Percentiles rank a stretch among this genome's conserved stretches.
These are phyloP conservation scores for Temnothorax ravouxi DNA, from an alignment of 2,888 invertebrate species.

Conservation along the genomic window DNA sequence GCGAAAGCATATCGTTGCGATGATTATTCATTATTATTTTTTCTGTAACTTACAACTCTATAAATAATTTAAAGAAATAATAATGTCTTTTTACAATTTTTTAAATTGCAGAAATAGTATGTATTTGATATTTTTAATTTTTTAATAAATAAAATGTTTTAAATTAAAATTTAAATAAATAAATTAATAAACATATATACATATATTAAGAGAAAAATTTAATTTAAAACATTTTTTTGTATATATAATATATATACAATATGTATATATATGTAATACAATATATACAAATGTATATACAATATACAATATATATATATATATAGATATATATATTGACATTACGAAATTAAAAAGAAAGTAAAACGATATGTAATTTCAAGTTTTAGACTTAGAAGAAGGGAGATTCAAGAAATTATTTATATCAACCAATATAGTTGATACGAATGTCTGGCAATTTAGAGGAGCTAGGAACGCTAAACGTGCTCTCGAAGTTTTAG, in stretches of 20 bases:
- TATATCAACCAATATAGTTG: background rate
- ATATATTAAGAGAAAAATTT: background rate
- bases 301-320: no score
- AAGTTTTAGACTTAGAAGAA: background rate
- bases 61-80: slow-evolving; percentile 1
- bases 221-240: no score
- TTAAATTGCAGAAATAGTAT: background rate
- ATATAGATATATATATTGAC: background rate
- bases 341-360: background rate
- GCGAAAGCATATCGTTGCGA: background rate
- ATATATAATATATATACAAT: no score
- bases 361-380: background rate
- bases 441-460: background rate
- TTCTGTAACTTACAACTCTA: background rate
- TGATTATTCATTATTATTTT: background rate
- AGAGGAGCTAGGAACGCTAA: slow-evolving; percentile 12
- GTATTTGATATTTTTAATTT: background rate
- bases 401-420: background rate
- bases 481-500: slow-evolving; percentile 28
- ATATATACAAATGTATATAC: no score
- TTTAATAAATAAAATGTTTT: slow-evolving; percentile 3
- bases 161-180: background rate
- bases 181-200: background rate
- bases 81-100: background rate
- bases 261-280: no score